Evolutionary conservation across 1,140 invertebrate species (phyloP), one percentile per base, ranked within the genome.

Genomic region (Meloidogyne floridensis): DNA sequence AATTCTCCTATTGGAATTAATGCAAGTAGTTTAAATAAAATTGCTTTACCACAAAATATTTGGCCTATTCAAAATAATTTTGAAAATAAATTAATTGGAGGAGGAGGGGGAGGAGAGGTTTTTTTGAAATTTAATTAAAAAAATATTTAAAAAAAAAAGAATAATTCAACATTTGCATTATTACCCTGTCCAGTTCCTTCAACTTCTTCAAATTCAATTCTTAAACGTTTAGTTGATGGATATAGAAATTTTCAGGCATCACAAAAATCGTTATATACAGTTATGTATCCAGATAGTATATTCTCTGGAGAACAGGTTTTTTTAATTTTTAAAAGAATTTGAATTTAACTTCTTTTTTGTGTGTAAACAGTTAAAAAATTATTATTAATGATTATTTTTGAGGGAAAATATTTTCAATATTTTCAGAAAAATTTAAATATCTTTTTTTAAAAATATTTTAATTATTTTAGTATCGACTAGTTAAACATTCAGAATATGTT

Each of bases 221-320:
- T 86, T 54, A 83, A 87, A 53, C 81, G 86, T 18, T 53, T 86
- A 73, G 54, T 70, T 42, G 85, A 86, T 75, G 85, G 86, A 5
- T 86, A 87, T 20, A 73, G 32, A 18, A 86, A 86, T 76, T 86
- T 81, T 73, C 86, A 86, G 10, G 79, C 79, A 9, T 87, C 85
- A 47, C 85, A 86, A 76, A 86, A 86, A 71, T 87, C 86, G 0
- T 69, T 86, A 20, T 87, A 84, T 70, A 86, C 85, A 3, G 85
- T 86, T 3, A 87, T 86, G 82, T 87, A 86, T 75, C 85, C 85
- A 47, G 84, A 87, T 77, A 86, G 88, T 15, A 87, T 86, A 70
- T 86, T 86, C 43, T 59, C 82, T 10, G 65, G 32, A 0, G 85
- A 86, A 69, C 47, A 47, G 47, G 47, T 47, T 47, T 47, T 47